These are phyloP conservation scores for Protobothrops flavoviridis DNA, from an alignment of 2,113 vertebrate genomes.

Conservation along the genomic window DNA sequence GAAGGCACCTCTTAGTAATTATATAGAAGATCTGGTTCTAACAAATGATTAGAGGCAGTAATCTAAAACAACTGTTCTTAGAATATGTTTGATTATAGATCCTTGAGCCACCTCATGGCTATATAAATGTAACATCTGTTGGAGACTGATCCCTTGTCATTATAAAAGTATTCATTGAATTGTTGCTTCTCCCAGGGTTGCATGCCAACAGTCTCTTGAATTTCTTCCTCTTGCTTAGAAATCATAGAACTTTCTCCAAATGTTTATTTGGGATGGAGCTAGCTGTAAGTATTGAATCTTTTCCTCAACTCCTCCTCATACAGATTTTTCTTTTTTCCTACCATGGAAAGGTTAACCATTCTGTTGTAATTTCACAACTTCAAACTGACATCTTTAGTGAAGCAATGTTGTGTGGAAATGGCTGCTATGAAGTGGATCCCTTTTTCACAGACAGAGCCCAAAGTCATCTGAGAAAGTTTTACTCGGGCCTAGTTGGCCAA, in stretches of 20 bases:
- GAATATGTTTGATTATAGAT: neutral
- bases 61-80: neutral
- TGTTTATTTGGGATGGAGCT: neutral
- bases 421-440: neutral
- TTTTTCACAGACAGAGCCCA: neutral
- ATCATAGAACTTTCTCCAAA: neutral
- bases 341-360: neutral
- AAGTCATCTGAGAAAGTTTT: neutral
- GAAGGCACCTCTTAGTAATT: neutral
- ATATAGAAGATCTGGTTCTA: neutral
- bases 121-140: neutral
- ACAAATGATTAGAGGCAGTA: neutral
- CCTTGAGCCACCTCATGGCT: neutral
- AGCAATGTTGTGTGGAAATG: neutral
- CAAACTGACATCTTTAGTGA: neutral
- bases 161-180: neutral
- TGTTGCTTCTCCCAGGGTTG: neutral
- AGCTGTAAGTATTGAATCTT: neutral
- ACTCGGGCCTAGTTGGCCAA: neutral
- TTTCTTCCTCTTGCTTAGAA: neutral
- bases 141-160: neutral
- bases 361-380: neutral
- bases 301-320: neutral
- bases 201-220: neutral
- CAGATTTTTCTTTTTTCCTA: too few relatives aligned